phyloP scores from a whole-genome alignment of 2,113 vertebrate species.

The Sapayoa aenigma region DNA sequence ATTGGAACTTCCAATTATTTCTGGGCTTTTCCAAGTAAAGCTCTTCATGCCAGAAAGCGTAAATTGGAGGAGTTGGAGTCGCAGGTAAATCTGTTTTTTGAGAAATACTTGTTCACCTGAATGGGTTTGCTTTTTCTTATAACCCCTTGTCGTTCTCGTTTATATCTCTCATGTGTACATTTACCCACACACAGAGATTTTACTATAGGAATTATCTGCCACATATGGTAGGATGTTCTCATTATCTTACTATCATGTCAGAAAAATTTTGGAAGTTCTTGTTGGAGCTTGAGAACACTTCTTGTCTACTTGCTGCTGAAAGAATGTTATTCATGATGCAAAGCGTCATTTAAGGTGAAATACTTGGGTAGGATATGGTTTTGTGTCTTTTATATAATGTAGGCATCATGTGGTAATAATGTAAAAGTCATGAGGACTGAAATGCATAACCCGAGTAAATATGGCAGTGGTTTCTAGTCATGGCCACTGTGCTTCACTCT shows the following conservation, averaged over 20 bases:
- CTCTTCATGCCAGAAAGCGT: slow-evolving; percentile 82
- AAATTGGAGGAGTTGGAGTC: slow-evolving; percentile 84
- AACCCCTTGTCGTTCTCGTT: not conserved
- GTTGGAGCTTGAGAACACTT: not conserved
- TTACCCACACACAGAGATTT: not conserved
- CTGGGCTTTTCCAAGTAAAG: slow-evolving; percentile 98
- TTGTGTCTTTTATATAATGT: not conserved
- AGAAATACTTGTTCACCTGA: not conserved
- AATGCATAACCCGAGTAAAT: not conserved
- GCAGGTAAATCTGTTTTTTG: slow-evolving; percentile 77
- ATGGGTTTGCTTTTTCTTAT: not conserved
- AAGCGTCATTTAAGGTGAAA: not conserved
- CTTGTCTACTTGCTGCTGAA: not conserved
- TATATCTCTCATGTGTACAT: not conserved
- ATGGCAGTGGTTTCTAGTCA: not conserved
- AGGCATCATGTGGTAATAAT: not conserved
- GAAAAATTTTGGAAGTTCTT: not conserved
- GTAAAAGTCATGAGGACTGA: not conserved
- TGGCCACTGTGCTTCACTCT: not conserved
- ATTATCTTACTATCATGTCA: not conserved
- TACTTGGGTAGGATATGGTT: not conserved
- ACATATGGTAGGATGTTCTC: rapidly evolving
- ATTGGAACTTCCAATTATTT: slow-evolving; percentile 98
- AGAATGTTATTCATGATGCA: not conserved
- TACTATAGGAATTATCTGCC: not conserved